Percentiles rank a stretch among this genome's conserved stretches.
phyloP scores from a whole-genome alignment of 2,888 invertebrate species.

The Pseudococcus viburni region DNA sequence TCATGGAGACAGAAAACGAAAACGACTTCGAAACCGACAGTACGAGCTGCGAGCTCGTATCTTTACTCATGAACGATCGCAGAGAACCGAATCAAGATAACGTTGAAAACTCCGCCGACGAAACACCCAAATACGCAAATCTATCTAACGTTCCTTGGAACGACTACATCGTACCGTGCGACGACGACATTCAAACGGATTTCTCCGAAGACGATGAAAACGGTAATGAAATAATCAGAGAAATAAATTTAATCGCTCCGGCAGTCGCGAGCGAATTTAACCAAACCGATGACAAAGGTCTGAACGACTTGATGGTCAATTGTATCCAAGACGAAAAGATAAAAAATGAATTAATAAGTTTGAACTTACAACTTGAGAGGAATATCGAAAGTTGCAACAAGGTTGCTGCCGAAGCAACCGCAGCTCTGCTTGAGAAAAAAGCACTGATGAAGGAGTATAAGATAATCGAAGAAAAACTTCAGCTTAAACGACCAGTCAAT shows the following conservation, averaged over 20 bases:
- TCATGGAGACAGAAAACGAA: constrained; percentile 5
- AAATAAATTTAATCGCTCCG: background rate
- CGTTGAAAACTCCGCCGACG: background rate
- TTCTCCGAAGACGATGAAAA: constrained; percentile 17
- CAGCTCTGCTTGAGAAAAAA: background rate
- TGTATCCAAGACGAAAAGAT: constrained; percentile 50
- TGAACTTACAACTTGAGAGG: constrained; percentile 40
- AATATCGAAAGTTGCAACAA: background rate
- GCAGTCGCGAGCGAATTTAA: background rate
- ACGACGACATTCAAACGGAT: background rate
- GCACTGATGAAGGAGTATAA: constrained; percentile 15
- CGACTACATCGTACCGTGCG: background rate
- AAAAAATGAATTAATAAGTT: background rate
- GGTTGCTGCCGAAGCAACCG: constrained; percentile 31
- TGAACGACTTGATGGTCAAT: constrained; percentile 28
- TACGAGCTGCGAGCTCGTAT: background rate
- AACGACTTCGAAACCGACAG: background rate
- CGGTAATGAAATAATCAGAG: constrained; percentile 36
- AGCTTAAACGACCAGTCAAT: background rate
- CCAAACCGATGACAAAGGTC: background rate
- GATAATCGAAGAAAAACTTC: constrained; percentile 45
- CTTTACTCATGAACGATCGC: background rate
- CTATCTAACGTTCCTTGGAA: constrained; percentile 4
- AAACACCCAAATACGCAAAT: background rate
- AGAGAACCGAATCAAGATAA: background rate